A percentile compares a stretch with the other conserved stretches of the same genome.
Conservation (phyloP, 1,140 invertebrate species). For the Eulimnadia texana region DNA sequence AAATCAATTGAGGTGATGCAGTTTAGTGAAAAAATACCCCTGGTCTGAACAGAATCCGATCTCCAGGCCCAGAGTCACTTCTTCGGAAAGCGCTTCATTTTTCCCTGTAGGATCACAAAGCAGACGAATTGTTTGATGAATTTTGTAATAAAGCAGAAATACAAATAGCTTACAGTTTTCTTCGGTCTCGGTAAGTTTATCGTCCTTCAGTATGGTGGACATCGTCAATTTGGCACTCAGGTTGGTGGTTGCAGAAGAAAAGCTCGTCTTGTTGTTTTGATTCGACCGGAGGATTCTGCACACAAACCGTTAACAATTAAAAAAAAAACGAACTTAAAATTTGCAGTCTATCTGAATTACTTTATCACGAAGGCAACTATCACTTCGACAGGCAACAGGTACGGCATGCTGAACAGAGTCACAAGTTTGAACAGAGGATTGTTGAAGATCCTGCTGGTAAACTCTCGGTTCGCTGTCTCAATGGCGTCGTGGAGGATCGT, state of each 20-base stretch:
- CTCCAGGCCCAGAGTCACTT: not conserved
- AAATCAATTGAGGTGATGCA: too few species aligned
- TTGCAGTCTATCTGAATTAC: constrained; percentile 34
- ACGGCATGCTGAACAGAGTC: constrained; percentile 63
- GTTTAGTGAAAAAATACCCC: not conserved
- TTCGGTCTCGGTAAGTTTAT: not conserved
- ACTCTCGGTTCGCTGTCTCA: constrained; percentile 72
- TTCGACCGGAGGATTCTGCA: not conserved
- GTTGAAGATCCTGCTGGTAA: constrained; percentile 78
- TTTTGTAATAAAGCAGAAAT: not conserved
- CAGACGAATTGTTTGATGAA: not conserved
- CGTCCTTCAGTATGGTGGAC: too few species aligned
- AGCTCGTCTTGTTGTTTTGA: not conserved
- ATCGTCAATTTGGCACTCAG: too few species aligned
- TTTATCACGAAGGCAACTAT: constrained; percentile 65
- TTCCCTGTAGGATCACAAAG: too few species aligned
- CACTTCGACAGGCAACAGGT: constrained; percentile 69
- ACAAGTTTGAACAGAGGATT: constrained; percentile 61
- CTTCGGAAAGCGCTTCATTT: not conserved
- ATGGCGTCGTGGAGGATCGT: constrained; percentile 81
- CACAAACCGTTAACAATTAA: not conserved
- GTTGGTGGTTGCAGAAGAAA: not conserved
- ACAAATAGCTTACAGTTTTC: not conserved
- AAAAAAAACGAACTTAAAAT: not conserved
- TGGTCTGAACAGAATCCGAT: not conserved